Evolutionary conservation across 2,113 vertebrate species (phyloP).

Genomic region (Vulpes lagopus): DNA sequence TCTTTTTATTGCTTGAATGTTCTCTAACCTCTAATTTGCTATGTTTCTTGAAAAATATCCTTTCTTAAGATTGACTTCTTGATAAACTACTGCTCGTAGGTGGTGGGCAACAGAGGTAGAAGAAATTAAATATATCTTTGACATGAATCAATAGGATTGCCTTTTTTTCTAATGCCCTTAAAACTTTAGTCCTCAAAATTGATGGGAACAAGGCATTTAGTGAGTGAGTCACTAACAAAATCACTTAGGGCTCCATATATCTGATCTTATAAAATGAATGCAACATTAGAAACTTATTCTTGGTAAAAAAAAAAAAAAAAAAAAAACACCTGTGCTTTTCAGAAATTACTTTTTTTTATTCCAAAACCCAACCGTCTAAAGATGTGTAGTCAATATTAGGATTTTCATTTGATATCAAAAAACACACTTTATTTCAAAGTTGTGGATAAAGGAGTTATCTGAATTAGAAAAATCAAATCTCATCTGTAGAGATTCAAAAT

Average conservation of each 20-base stretch:
- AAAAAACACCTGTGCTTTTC: neutral
- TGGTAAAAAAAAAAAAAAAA: conserved; percentile 42
- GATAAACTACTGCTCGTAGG: neutral
- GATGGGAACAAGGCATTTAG: neutral
- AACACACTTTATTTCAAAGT: neutral
- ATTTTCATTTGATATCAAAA: neutral
- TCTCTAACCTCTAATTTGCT: neutral
- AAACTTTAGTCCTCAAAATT: conserved; percentile 36
- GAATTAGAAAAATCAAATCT: neutral
- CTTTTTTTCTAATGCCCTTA: neutral
- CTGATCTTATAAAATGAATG: neutral
- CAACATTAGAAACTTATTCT: neutral
- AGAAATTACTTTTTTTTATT: neutral
- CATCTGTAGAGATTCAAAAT: neutral
- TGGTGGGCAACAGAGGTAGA: neutral
- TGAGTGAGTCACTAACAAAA: conserved; percentile 3
- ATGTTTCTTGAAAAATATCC: conserved; percentile 25
- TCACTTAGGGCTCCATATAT: neutral
- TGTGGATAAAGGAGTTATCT: neutral
- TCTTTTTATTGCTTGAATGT: neutral
- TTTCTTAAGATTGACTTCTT: neutral
- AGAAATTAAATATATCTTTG: neutral
- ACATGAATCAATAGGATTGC: neutral
- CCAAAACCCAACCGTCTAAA: neutral
- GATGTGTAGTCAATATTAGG: neutral